phyloP scores from a whole-genome alignment of 92 coral and sea anemone genomes.

The Paramuricea clavata region DNA sequence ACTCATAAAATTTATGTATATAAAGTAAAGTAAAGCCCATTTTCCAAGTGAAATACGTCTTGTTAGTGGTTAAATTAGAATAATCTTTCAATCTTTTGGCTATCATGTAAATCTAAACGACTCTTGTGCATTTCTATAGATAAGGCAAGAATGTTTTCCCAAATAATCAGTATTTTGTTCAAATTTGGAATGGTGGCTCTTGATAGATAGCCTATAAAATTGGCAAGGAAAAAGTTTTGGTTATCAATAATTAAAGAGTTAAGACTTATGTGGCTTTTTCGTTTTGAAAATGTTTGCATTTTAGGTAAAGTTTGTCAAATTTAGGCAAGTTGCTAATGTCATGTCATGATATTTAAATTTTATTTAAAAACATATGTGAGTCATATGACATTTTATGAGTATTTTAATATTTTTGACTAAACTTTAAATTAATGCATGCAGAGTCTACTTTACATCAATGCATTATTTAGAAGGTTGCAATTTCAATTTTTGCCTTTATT shows the following conservation, averaged over 20 bases:
- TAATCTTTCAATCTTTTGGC: background rate
- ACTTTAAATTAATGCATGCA: background rate
- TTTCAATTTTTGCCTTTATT: background rate
- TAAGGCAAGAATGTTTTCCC: background rate
- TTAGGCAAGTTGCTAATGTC: background rate
- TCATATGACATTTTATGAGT: background rate
- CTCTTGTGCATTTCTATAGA: background rate
- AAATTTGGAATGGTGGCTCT: background rate
- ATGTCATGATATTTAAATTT: background rate
- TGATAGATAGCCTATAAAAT: background rate
- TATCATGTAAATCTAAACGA: constrained; percentile 5
- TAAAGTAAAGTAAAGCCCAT: background rate
- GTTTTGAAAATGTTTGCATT: constrained; percentile 14
- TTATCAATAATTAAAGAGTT: background rate
- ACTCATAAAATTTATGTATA: background rate
- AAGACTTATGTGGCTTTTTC: constrained; percentile 1
- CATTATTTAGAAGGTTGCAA: constrained; percentile 4
- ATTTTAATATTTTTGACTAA: background rate
- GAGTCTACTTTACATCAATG: background rate
- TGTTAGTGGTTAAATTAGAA: background rate
- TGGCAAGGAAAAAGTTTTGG: background rate
- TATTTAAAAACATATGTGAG: background rate
- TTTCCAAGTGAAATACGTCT: background rate
- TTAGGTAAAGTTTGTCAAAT: constrained; percentile 2
- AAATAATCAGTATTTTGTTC: background rate